Base-by-base conservation (phyloP, 2,888 invertebrate genomes). In the Lasioglossum malachurum region DNA sequence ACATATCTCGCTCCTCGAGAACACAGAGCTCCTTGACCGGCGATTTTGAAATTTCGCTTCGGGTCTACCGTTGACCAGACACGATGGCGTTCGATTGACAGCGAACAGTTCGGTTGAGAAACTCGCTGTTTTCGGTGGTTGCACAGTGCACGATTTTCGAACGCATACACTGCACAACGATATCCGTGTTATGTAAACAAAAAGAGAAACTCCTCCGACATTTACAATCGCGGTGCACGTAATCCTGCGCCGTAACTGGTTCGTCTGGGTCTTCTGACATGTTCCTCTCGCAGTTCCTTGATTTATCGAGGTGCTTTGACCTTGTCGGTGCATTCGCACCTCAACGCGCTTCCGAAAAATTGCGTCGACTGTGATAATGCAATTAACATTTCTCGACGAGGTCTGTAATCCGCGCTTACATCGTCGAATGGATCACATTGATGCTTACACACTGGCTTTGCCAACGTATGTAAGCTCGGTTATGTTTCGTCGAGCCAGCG, bases 181-280 rank as follows among this genome's bases (percentile, higher is more conserved):
- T 75, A 60, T 57, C 23, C 14, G 35, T 75, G 79, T 87, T 87
- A 86, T 87, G 78, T 86, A 87, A 87, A 87, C 82, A 86, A 82
- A 82, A 83, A 73, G 72, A 38, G 74, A 83, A 83, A 72, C 82
- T 72, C 31, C n/a, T 67, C 38, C 41, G 60, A 71, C 71, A 73
- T 82, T 76, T 72, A 64, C 46, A n/a, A 79, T 75, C 46, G 75
- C 75, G 41, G 72, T 78, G 67, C 16, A n/a, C 35, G 73, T 73
- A 75, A 72, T 69, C 31, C 72, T 85, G 73, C 16, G 60, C 8
- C n/a, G 46, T 71, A 71, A 38, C 41, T 71, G 71, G n/a, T 71
- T 31, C 31, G 31, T 31, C 31, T 31, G 31, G 31, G n/a, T n/a
- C n/a, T 31, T 71, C 41, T 23, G 71, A n/a, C 41, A 23, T 41